Percentiles rank a stretch among this genome's conserved stretches.
phyloP scores from a whole-genome alignment of 2,888 invertebrate species.

The Leptarthrus brevirostris region DNA sequence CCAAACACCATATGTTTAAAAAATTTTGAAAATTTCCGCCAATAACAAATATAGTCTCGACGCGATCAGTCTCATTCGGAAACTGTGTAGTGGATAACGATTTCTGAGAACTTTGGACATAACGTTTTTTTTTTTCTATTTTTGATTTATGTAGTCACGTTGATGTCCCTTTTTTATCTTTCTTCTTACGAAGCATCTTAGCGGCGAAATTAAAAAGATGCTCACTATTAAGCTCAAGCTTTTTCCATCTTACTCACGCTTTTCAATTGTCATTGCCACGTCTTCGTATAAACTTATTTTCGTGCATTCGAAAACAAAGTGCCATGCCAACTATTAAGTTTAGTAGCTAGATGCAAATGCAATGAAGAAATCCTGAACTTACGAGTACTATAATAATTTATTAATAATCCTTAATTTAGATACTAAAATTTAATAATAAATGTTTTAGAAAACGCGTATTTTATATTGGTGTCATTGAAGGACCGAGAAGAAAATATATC shows the following conservation, averaged over 20 bases:
- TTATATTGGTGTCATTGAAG: too few relatives aligned
- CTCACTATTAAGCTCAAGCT: not conserved
- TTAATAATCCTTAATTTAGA: too few relatives aligned
- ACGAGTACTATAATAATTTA: too few relatives aligned
- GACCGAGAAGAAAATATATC: too few relatives aligned
- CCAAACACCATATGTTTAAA: too few relatives aligned
- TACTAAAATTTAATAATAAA: too few relatives aligned
- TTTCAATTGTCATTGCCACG: constrained; percentile 25
- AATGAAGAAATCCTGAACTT: too few relatives aligned
- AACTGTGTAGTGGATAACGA: not conserved
- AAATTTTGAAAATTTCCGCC: not conserved
- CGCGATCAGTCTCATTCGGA: too few relatives aligned
- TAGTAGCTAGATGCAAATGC: too few relatives aligned
- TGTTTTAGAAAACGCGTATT: too few relatives aligned
- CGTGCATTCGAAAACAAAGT: not conserved
- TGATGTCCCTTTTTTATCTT: constrained; percentile 4
- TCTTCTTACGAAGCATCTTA: not conserved
- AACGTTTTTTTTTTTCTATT: constrained; percentile 15
- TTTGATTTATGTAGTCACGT: constrained; percentile 25
- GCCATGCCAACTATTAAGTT: not conserved
- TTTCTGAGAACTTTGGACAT: constrained; percentile 3
- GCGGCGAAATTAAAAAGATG: not conserved
- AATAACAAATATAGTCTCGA: too few relatives aligned
- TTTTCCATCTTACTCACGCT: constrained; percentile 1
- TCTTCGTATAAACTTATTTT: constrained; percentile 19